Conservation (phyloP, 2,113 vertebrate species). For the Cephalophus harveyi region DNA sequence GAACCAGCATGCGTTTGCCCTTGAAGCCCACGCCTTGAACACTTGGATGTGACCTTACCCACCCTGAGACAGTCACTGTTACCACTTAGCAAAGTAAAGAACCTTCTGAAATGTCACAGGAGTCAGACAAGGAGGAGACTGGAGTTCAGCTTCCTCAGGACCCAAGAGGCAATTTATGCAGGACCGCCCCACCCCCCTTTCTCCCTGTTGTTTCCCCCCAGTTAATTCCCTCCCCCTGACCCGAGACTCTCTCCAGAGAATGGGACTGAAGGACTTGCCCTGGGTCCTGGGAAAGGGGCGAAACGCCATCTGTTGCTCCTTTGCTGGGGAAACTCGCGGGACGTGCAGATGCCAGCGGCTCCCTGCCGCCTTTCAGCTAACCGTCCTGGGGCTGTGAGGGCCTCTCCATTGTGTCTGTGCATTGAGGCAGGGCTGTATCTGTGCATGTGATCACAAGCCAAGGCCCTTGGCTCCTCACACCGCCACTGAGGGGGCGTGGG, state of each 20-base stretch:
- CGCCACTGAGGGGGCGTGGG: not conserved
- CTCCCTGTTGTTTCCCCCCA: not conserved
- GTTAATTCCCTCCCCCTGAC: not conserved
- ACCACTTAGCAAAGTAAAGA: not conserved
- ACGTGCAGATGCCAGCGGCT: not conserved
- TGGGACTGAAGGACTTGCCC: constrained; percentile 21
- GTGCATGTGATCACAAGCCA: not conserved
- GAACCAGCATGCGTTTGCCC: not conserved
- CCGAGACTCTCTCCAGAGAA: constrained; percentile 1
- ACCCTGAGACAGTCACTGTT: not conserved
- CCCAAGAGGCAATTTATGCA: not conserved
- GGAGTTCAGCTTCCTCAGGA: not conserved
- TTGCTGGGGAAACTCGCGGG: not conserved
- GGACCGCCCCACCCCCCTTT: not conserved
- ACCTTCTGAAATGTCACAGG: not conserved
- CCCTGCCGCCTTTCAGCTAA: not conserved
- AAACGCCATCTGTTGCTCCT: constrained; percentile 68
- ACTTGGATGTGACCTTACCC: not conserved
- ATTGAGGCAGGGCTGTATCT: constrained; percentile 18
- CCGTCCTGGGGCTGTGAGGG: not conserved
- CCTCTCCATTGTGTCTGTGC: constrained; percentile 65
- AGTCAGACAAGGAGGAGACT: not conserved
- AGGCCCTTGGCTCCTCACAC: not conserved
- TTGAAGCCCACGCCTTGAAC: not conserved
- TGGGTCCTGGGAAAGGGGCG: constrained; percentile 48